Base-by-base conservation (phyloP, 2,797 vertebrate genomes). In the Acanthurus lineatus region DNA sequence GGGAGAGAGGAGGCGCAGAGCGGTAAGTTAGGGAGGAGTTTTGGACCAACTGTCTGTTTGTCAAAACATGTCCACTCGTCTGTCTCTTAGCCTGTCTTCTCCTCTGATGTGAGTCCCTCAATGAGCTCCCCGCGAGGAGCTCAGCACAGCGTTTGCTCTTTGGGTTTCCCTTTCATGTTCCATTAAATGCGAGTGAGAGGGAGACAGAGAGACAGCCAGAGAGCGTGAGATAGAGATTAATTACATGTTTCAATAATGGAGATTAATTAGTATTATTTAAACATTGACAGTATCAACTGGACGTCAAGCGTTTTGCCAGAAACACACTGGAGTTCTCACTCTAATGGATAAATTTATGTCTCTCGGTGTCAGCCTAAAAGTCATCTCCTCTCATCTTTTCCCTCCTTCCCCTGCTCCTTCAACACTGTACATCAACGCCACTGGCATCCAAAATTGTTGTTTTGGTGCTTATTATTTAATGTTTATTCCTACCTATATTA, bases 201-300 rank as follows among this genome's bases (percentile, higher is more conserved):
- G 83, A 91, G 86, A 87, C 82, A 83, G 83, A 79, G 82, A 91
- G 89, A 89, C 87, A 92, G 90, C 77, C 82, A 88, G 79, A 78
- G 79, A 86, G 88, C 44, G 83, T 73, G 86, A 85, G 80, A 76
- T 87, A 85, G 84, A 91, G 91, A 93, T 94, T 91, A 93, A 93
- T 93, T 91, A 87, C 90, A 93, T 87, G 93, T 92, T 93, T 91
- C 86, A 85, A 92, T 93, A 91, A 93, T 91, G 90, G 88, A 93
- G 87, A 93, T 92, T 88, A 91, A 93, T 94, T 93, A 88, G 91
- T 90, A 91, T 94, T 92, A 91, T 93, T 94, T 90, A 94, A 93
- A 94, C 90, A 91, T 86, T 93, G 89, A 93, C 91, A 89, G 83
- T 89, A 91, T 93, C 87, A 89, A 87, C 89, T 75, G 83, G 83